Percentiles rank a stretch among this genome's conserved stretches.
phyloP scores from a whole-genome alignment of 2,888 invertebrate species.

The Apodemia mormo region DNA sequence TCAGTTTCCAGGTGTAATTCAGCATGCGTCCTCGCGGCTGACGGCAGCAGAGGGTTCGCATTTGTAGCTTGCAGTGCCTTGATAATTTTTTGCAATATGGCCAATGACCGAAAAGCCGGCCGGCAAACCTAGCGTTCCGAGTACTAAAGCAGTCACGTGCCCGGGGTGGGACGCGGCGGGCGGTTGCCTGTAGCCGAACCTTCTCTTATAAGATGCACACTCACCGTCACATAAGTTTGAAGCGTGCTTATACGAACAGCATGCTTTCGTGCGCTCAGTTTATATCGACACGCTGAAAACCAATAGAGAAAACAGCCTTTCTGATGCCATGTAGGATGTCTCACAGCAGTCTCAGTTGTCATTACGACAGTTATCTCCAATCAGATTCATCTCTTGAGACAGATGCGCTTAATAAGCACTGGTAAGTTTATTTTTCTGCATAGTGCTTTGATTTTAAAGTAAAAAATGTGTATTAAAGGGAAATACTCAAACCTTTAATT shows the following conservation, averaged over 20 bases:
- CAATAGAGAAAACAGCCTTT: slow-evolving; percentile 23
- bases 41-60: slow-evolving; percentile 63
- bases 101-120: slow-evolving; percentile 76
- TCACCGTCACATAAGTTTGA: slow-evolving; percentile 74
- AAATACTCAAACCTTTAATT: neutral
- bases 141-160: slow-evolving; percentile 77
- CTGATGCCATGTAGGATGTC: slow-evolving; percentile 80
- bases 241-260: slow-evolving; percentile 69
- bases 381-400: slow-evolving; percentile 77
- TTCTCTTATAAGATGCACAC: slow-evolving; percentile 79
- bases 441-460: neutral
- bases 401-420: slow-evolving; percentile 76
- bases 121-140: slow-evolving; percentile 58
- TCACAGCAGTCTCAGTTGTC: slow-evolving; percentile 78
- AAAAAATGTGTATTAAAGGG: neutral
- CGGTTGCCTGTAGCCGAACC: slow-evolving; percentile 70
- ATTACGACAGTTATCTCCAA: slow-evolving; percentile 76
- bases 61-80: slow-evolving; percentile 40
- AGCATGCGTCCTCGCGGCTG: slow-evolving; percentile 50
- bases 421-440: slow-evolving; percentile 53
- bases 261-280: slow-evolving; percentile 64
- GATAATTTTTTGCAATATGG: slow-evolving; percentile 65
- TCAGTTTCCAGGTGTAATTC: slow-evolving; percentile 29
- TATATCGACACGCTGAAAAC: slow-evolving; percentile 55
- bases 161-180: slow-evolving; percentile 80